Conservation (phyloP, 2,888 invertebrate genomes). For the Axea sp. region DNA sequence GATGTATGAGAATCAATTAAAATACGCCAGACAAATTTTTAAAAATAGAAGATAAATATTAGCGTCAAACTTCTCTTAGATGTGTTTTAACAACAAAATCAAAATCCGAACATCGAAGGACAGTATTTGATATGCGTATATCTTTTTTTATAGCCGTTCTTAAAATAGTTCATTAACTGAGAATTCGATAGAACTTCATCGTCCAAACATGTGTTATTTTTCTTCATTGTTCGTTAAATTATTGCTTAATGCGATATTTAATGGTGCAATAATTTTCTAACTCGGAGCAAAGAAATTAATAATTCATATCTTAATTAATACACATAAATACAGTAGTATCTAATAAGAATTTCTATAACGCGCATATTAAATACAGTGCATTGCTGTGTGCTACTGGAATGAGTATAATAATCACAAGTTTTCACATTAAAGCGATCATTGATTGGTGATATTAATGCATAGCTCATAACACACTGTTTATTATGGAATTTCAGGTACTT, state of each 20-base stretch:
- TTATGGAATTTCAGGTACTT: conserved; percentile 34
- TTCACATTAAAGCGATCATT: conserved; percentile 40
- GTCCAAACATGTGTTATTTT: no score
- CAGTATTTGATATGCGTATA: conserved; percentile 24
- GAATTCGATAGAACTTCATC: no score
- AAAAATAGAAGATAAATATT: conserved; percentile 10
- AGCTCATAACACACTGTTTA: conserved; percentile 20
- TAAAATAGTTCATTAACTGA: conserved; percentile 16
- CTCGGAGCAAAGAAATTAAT: no score
- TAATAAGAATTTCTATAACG: no score
- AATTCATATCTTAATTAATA: no score
- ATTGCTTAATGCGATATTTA: no score
- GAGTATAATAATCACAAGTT: conserved; percentile 46
- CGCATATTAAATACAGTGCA: no score
- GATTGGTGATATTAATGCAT: conserved; percentile 21
- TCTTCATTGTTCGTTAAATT: no score
- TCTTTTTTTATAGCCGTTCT: conserved; percentile 21
- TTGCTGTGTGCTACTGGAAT: no score
- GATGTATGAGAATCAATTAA: conserved; percentile 5
- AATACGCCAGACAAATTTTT: neutral
- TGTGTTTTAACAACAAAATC: conserved; percentile 16
- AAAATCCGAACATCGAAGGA: conserved; percentile 24
- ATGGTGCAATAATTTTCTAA: no score
- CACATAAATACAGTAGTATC: no score
- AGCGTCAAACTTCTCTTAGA: conserved; percentile 10